phyloP scores from a whole-genome alignment of 2,888 invertebrate species.

The Chymomyza procnemis region DNA sequence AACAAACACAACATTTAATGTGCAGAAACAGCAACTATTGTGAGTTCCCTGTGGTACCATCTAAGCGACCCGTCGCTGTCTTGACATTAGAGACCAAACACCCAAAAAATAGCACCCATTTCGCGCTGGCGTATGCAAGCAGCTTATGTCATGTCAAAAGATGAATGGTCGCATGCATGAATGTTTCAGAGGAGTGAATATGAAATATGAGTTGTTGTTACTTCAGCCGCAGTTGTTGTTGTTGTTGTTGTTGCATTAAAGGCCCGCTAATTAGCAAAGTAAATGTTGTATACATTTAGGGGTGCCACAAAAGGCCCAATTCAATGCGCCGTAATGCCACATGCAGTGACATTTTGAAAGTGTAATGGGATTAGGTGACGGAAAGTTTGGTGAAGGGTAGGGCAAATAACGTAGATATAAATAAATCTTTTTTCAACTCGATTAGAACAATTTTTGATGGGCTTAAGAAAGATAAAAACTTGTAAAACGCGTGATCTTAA shows the following conservation, averaged over 20 bases:
- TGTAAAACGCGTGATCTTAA: no score
- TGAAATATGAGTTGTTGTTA: slow-evolving; percentile 8
- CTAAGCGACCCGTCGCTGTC: neutral
- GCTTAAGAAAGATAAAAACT: no score
- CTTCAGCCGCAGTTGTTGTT: neutral
- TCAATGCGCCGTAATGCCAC: neutral
- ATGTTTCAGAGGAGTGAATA: neutral
- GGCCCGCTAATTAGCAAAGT: slow-evolving; percentile 33
- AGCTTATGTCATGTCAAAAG: neutral
- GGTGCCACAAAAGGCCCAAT: slow-evolving; percentile 4
- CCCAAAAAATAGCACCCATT: neutral
- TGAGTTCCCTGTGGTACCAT: neutral
- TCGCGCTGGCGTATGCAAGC: neutral
- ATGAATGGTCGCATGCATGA: slow-evolving; percentile 9
- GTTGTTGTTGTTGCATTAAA: slow-evolving; percentile 10
- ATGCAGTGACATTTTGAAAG: neutral
- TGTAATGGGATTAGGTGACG: neutral
- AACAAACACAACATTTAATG: neutral
- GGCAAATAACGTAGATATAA: neutral
- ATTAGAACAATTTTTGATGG: neutral
- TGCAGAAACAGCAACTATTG: neutral
- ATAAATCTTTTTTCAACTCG: neutral
- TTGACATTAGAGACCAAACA: neutral
- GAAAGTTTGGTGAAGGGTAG: slow-evolving; percentile 10
- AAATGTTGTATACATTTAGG: slow-evolving; percentile 12